Conservation (phyloP, 2,888 invertebrate genomes). For the Orchesellides sinensis region DNA sequence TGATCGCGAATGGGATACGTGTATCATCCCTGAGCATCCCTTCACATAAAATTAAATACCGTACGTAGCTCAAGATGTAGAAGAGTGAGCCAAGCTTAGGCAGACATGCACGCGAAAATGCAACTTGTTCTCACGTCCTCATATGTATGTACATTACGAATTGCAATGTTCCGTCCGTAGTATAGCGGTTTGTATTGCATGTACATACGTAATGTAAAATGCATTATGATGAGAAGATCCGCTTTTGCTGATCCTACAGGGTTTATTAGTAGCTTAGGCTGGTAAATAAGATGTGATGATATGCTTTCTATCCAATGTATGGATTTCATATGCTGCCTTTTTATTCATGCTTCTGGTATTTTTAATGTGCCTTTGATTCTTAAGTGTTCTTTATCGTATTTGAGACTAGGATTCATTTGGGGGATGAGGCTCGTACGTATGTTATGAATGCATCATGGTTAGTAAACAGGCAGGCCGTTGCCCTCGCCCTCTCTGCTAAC, state of each 20-base stretch:
- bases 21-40: too few relatives aligned
- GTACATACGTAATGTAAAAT: too few relatives aligned
- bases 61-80: conserved; percentile 22
- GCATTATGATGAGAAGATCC: too few relatives aligned
- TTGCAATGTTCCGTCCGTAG: too few relatives aligned
- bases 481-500: conserved; percentile 68
- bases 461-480: conserved; percentile 70
- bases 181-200: too few relatives aligned
- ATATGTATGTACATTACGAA: not conserved
- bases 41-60: conserved; percentile 47
- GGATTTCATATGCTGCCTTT: conserved; percentile 12
- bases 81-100: conserved; percentile 24
- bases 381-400: not conserved
- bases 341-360: conserved; percentile 46
- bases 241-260: conserved; percentile 8
- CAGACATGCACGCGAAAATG: conserved; percentile 21
- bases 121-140: conserved; percentile 49
- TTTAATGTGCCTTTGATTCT: conserved; percentile 34
- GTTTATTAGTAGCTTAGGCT: not conserved
- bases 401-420: too few relatives aligned
- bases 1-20: conserved; percentile 11
- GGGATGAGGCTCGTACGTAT: conserved; percentile 28
- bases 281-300: not conserved
- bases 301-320: conserved; percentile 22
- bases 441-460: conserved; percentile 17